Conservation (phyloP, 2,113 vertebrate species). For the Paratilapia polleni region DNA sequence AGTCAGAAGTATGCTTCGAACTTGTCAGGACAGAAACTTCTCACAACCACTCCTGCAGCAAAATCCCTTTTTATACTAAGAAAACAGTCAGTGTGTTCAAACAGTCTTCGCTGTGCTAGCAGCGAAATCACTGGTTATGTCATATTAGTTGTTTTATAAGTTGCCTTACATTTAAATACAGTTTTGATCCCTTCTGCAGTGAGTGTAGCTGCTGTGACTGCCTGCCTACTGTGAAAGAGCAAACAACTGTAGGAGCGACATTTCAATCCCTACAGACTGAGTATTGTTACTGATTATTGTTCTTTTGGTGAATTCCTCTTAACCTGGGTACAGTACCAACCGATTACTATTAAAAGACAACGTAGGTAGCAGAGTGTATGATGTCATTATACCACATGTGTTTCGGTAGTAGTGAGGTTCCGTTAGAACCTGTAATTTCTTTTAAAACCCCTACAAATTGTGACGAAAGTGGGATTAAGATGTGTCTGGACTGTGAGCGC, state of each 20-base stretch:
- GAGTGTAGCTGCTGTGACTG: rapidly evolving
- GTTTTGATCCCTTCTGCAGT: neutral
- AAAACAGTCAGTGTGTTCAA: neutral
- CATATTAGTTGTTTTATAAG: neutral
- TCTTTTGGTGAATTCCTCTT: rapidly evolving
- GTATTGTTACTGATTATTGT: neutral
- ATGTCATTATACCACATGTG: neutral
- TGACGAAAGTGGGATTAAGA: neutral
- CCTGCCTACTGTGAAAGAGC: neutral
- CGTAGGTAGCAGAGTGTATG: neutral
- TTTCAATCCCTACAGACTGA: neutral
- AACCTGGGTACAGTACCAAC: neutral
- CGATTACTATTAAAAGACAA: neutral
- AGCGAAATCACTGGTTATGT: neutral
- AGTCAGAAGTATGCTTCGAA: neutral
- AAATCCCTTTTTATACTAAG: neutral
- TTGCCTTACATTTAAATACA: neutral
- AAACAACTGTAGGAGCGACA: neutral
- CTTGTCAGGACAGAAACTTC: neutral
- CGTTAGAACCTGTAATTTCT: neutral
- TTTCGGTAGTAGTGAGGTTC: neutral
- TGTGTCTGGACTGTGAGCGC: neutral
- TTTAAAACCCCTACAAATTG: neutral
- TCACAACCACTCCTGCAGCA: neutral
- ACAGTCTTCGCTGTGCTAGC: neutral